Evolutionary conservation across 2,113 vertebrate genomes (phyloP), one percentile per base, ranked within the genome.

Genomic region (Spilogale gracilis): DNA sequence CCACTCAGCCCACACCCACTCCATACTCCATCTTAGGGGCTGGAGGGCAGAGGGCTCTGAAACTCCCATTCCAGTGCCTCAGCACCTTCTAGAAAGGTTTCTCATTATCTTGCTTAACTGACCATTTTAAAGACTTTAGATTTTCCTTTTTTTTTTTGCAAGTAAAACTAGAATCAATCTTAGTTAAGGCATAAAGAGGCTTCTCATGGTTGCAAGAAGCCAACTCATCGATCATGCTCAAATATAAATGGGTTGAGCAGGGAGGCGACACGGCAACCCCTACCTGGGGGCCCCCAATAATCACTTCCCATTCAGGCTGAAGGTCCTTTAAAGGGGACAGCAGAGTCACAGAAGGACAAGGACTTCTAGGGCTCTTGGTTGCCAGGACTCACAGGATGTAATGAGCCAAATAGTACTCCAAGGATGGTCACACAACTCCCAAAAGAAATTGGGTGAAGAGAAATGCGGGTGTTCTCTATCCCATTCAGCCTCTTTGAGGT

Each of bases 171-270:
- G 95, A 98, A 98, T 98, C 95, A 88, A 97, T 98, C 91, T 98
- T 98, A 97, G 93, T 98, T 98, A 98, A 97, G 80, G 50, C 27
- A 69, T 93, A 93, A 95, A 97, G 63, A 76, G 48, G 60, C 93
- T 97, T 96, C 73, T 97, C 63, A 4, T 3, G 93, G 90, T 25
- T 97, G 89, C 89, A 96, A 14, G 43, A 96, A 91, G 80, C 63
- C 50, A 81, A 89, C 65, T 97, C 67, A 12, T 74, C 94, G 96
- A 96, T 63, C 38, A 97, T 52, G 80, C 71, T 98, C 76, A 98
- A 97, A 83, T 32, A 48, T 83, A 97, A 96, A 95, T 9, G n/a
- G 82, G 81, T 32, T 97, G 91, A 96, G 80, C 43, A 50, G 58
- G 74, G 94, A 71, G 7, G 84, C 91, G 80, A 74, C 1, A 45